A percentile compares a stretch with the other conserved stretches of the same genome.
Evolutionary conservation across 2,113 vertebrate genomes (phyloP).

Genomic region (Numida meleagris): DNA sequence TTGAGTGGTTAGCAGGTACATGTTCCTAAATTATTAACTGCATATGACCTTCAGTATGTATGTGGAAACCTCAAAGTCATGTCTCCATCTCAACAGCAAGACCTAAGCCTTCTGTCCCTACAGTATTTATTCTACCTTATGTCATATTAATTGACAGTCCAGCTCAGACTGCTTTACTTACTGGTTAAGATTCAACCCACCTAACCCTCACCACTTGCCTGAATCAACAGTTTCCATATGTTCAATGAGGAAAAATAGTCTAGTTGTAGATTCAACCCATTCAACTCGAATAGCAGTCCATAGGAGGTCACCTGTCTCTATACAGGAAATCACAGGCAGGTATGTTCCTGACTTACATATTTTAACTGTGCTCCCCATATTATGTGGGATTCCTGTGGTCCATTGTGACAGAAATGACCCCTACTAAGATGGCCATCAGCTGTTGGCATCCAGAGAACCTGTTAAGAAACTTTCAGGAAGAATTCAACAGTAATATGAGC

Average conservation of each 20-base stretch:
- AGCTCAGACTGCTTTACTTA: background rate
- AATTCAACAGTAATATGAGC: background rate
- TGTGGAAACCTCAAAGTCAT: background rate
- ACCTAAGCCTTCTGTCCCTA: background rate
- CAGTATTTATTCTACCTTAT: background rate
- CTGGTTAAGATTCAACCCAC: background rate
- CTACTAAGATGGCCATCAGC: background rate
- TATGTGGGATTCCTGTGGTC: background rate
- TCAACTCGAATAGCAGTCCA: background rate
- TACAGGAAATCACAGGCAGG: background rate
- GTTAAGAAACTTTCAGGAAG: too few relatives aligned
- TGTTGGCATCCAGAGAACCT: background rate
- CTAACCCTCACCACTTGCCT: background rate
- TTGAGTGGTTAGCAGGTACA: too few relatives aligned
- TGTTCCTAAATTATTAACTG: background rate
- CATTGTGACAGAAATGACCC: background rate
- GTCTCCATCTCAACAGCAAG: background rate
- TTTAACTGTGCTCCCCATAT: background rate
- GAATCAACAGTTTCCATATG: background rate
- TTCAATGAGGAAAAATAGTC: background rate
- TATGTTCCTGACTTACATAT: background rate
- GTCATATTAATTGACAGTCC: background rate
- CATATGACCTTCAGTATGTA: background rate
- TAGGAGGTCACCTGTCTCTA: background rate
- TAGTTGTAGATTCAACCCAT: background rate